Percentiles rank a stretch among this genome's conserved stretches.
Evolutionary conservation across 2,113 vertebrate species (phyloP).

Genomic region (Ageneiosus marmoratus): DNA sequence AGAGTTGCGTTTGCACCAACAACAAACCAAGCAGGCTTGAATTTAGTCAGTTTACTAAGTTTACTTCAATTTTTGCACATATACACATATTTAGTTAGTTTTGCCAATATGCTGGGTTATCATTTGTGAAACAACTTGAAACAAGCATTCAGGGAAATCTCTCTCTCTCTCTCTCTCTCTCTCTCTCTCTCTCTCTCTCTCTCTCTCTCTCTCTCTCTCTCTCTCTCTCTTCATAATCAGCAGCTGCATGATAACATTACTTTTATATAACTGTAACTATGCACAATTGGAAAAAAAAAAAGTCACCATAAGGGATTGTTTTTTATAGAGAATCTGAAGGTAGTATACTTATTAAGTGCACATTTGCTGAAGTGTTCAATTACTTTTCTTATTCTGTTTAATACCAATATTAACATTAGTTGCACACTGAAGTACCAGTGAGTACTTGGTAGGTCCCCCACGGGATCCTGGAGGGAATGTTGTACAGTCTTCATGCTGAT

Average conservation of each 20-base stretch:
- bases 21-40: not conserved
- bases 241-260: conserved; percentile 23
- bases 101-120: conserved; percentile 27
- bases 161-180: not conserved
- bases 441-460: too few relatives aligned
- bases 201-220: not conserved
- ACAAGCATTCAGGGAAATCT: conserved; percentile 37
- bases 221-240: not conserved
- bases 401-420: too few relatives aligned
- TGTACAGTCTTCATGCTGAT: too few relatives aligned
- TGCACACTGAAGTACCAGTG: too few relatives aligned
- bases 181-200: too few relatives aligned
- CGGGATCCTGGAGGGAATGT: too few relatives aligned
- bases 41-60: not conserved
- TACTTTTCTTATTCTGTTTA: not conserved
- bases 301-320: not conserved
- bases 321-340: not conserved
- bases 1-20: not conserved
- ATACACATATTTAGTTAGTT: not conserved
- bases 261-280: conserved; percentile 20
- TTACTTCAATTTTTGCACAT: conserved; percentile 25
- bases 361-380: not conserved
- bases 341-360: not conserved
- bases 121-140: conserved; percentile 6
- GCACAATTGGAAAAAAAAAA: conserved; percentile 17